These are phyloP conservation scores for Leptopilina myrica DNA, from an alignment of 2,888 invertebrate species.

Conservation along the genomic window DNA sequence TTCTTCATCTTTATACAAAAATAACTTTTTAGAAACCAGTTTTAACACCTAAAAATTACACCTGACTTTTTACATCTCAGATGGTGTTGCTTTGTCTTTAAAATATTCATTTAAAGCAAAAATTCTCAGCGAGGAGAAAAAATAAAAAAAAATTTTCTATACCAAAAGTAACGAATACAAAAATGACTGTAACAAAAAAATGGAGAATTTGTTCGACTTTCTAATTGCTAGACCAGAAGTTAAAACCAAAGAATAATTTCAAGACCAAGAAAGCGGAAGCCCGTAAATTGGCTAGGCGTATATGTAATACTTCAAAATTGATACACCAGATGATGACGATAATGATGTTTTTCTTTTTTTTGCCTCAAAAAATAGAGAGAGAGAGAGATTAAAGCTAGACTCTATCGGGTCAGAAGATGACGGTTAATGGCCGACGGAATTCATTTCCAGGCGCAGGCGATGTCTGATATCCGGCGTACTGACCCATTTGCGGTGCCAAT, in stretches of 20 bases:
- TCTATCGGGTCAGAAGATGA: constrained; percentile 89
- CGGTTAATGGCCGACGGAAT: constrained; percentile 85
- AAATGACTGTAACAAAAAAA: too few relatives aligned
- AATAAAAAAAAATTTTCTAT: too few relatives aligned
- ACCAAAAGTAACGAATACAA: not conserved
- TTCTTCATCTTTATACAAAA: too few relatives aligned
- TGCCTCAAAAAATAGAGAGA: too few relatives aligned
- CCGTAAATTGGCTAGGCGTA: constrained; percentile 43
- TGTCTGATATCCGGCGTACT: constrained; percentile 81
- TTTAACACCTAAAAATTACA: too few relatives aligned
- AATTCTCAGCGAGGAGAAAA: too few relatives aligned
- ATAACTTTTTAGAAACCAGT: too few relatives aligned
- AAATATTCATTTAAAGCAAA: too few relatives aligned
- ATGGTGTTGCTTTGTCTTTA: too few relatives aligned
- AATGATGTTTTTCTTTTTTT: constrained; percentile 19
- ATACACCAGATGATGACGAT: constrained; percentile 53
- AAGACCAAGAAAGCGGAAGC: constrained; percentile 34
- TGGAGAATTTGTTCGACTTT: too few relatives aligned
- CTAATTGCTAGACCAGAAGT: not conserved
- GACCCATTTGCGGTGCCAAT: constrained; percentile 82
- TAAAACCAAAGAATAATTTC: not conserved
- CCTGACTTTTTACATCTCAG: too few relatives aligned
- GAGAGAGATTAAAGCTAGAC: constrained; percentile 69
- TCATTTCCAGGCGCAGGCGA: constrained; percentile 81
- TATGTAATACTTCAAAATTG: constrained; percentile 39